phyloP scores from a whole-genome alignment of 1,140 invertebrate genomes.

The Dendroctonus ponderosae region DNA sequence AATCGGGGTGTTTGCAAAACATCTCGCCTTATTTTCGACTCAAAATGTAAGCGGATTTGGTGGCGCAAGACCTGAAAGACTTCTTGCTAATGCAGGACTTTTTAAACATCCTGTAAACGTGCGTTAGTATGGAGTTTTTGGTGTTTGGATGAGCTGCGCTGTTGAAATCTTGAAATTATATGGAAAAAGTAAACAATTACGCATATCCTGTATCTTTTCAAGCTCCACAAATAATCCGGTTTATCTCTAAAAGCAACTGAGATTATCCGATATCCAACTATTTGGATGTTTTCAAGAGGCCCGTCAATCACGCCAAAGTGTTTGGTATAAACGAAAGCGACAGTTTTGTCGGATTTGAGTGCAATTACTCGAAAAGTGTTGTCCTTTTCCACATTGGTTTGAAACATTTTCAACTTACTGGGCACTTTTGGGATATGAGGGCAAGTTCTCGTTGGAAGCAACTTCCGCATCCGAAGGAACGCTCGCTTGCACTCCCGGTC shows the following conservation, averaged over 20 bases:
- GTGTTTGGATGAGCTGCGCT: no score
- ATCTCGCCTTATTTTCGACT: background rate
- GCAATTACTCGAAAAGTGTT: background rate
- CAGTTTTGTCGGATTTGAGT: background rate
- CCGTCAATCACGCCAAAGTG: background rate
- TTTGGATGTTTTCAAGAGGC: background rate
- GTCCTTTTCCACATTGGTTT: background rate
- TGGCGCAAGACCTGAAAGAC: background rate
- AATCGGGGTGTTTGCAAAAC: background rate
- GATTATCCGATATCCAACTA: background rate
- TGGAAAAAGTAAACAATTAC: no score
- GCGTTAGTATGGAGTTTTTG: no score
- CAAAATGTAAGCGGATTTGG: background rate
- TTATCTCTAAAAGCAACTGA: background rate
- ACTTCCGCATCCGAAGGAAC: constrained; percentile 5
- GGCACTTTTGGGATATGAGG: constrained; percentile 17
- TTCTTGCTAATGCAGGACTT: background rate
- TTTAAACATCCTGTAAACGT: no score
- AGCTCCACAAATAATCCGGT: no score
- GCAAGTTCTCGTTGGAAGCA: background rate
- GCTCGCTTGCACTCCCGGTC: constrained; percentile 20
- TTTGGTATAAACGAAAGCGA: background rate
- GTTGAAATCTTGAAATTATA: no score
- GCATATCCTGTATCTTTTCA: no score
- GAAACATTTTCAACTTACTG: constrained; percentile 15